Percentiles rank a stretch among this genome's conserved stretches.
These are phyloP conservation scores for Cydia strobilella DNA, from an alignment of 1,140 invertebrate genomes.

Conservation along the genomic window DNA sequence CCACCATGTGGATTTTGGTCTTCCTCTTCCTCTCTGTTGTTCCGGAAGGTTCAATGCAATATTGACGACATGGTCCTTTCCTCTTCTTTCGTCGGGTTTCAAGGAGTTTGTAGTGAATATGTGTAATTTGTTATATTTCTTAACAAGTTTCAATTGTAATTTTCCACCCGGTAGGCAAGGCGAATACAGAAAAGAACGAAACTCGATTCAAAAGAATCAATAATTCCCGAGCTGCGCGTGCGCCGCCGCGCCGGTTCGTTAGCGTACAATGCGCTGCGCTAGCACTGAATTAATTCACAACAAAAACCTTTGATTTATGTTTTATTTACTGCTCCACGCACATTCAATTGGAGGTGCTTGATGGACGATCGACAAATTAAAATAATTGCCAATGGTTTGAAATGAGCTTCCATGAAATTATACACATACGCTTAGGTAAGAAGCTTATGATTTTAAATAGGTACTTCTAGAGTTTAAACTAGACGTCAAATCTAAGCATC, in stretches of 20 bases:
- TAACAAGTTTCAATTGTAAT: neutral
- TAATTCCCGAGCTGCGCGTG: constrained; percentile 7
- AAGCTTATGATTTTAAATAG: too few species aligned
- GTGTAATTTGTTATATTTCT: neutral
- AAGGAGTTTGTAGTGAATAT: neutral
- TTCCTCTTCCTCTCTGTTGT: too few species aligned
- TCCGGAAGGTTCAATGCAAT: too few species aligned
- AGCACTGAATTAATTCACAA: constrained; percentile 13
- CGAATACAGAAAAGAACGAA: neutral
- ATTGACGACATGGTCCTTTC: too few species aligned
- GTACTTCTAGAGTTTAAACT: too few species aligned
- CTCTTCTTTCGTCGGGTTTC: too few species aligned
- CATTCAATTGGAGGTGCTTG: constrained; percentile 1
- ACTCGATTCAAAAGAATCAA: constrained; percentile 1
- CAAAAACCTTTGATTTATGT: constrained; percentile 39
- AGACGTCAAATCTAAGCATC: too few species aligned
- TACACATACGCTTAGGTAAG: too few species aligned
- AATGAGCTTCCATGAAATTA: neutral
- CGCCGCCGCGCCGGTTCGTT: constrained; percentile 1
- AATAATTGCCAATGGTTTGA: constrained; percentile 22
- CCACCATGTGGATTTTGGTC: too few species aligned
- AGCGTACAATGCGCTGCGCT: constrained; percentile 22
- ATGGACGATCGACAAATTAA: constrained; percentile 12
- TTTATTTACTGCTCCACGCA: constrained; percentile 33
- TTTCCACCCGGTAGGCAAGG: neutral